phyloP scores from a whole-genome alignment of 2,113 vertebrate species.

The Rhabdomys dilectus region DNA sequence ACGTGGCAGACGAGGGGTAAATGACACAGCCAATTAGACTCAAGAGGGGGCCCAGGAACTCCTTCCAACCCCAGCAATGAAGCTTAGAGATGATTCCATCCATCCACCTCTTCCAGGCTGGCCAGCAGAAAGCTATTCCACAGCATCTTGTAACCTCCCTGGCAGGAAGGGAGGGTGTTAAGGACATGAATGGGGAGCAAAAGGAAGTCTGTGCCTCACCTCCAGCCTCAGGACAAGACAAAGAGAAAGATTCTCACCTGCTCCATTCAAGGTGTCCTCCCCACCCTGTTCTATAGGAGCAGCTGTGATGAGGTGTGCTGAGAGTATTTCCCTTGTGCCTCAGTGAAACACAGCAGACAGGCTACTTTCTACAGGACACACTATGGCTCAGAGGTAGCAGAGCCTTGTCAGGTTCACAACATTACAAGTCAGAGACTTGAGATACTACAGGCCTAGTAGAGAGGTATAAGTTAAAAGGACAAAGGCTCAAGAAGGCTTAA shows the following conservation, averaged over 20 bases:
- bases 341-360: background rate
- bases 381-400: background rate
- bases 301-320: background rate
- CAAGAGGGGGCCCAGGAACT: background rate
- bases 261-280: background rate
- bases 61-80: background rate
- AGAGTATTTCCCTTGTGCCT: background rate
- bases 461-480: background rate
- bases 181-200: background rate
- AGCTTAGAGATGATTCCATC: constrained; percentile 13
- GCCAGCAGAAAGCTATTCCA: background rate
- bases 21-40: constrained; percentile 61
- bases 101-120: constrained; percentile 36
- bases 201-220: background rate
- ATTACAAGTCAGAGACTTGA: background rate
- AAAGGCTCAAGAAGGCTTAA: background rate
- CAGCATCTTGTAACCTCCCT: background rate
- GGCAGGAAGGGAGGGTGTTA: background rate
- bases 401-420: background rate
- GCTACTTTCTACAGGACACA: background rate
- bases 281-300: background rate
- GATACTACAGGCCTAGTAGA: background rate
- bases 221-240: background rate
- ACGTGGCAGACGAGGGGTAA: constrained; percentile 66
- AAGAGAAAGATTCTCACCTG: background rate